Evolutionary conservation across 1,140 invertebrate genomes (phyloP).

Genomic region (Aphis gossypii): DNA sequence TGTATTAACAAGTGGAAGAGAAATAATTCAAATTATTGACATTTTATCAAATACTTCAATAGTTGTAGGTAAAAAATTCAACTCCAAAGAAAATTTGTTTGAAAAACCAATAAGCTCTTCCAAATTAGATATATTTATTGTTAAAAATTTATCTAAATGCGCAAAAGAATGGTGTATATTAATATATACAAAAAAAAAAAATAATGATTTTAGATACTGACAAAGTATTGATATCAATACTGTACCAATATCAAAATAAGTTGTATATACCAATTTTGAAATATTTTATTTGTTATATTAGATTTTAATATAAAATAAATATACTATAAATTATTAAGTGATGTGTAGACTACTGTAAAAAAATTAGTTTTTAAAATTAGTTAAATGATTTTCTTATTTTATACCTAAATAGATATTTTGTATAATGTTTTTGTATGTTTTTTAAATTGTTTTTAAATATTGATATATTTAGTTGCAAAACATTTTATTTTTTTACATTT

Average conservation of each 20-base stretch:
- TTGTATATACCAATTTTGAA: neutral
- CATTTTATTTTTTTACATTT: too few relatives aligned
- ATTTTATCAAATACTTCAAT: neutral
- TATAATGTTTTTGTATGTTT: too few relatives aligned
- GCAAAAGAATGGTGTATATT: neutral
- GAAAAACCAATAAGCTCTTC: neutral
- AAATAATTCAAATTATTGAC: neutral
- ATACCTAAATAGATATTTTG: too few relatives aligned
- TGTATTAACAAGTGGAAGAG: neutral
- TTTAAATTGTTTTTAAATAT: too few relatives aligned
- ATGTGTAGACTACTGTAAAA: too few relatives aligned
- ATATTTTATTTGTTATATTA: neutral
- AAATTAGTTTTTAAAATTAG: too few relatives aligned
- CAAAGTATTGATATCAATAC: neutral
- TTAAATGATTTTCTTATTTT: too few relatives aligned
- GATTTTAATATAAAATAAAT: too few relatives aligned
- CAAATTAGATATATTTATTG: neutral
- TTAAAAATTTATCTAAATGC: neutral
- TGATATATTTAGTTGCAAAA: too few relatives aligned
- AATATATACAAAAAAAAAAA: neutral
- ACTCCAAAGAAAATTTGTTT: neutral
- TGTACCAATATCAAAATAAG: neutral
- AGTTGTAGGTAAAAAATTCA: neutral
- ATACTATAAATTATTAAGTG: too few relatives aligned
- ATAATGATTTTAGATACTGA: neutral